These are phyloP conservation scores for Vipera ursinii DNA, from an alignment of 2,797 vertebrate genomes.

Conservation along the genomic window DNA sequence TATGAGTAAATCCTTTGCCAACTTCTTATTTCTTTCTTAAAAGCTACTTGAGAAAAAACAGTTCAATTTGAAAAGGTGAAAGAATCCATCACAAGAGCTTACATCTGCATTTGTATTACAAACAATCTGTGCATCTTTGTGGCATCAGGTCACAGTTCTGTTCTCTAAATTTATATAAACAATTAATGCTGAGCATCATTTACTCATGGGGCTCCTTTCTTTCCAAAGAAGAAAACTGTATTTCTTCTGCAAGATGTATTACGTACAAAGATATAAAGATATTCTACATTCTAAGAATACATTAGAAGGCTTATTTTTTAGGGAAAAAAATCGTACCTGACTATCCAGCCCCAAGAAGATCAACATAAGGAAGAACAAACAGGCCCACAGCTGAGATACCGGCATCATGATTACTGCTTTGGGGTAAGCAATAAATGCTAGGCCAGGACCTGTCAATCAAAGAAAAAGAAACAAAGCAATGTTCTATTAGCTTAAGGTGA, in stretches of 20 bases:
- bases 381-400: conserved; percentile 83
- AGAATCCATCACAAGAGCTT: neutral
- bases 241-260: neutral
- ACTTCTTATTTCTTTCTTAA: neutral
- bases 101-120: neutral
- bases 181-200: neutral
- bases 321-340: conserved; percentile 75
- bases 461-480: neutral
- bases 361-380: conserved; percentile 93
- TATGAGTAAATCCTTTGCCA: neutral
- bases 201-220: neutral
- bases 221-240: neutral
- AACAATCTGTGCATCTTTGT: neutral
- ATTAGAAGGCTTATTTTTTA: accelerated
- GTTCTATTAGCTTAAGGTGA: neutral
- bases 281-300: neutral
- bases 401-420: conserved; percentile 86
- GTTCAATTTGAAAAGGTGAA: neutral
- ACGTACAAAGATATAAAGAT: neutral
- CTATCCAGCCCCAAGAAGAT: conserved; percentile 87
- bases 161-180: neutral
- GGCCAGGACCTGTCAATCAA: conserved; percentile 78
- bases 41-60: neutral
- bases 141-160: neutral
- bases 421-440: conserved; percentile 86